Evolutionary conservation across 2,888 invertebrate genomes (phyloP).

Genomic region (Eristalinus aeneus): DNA sequence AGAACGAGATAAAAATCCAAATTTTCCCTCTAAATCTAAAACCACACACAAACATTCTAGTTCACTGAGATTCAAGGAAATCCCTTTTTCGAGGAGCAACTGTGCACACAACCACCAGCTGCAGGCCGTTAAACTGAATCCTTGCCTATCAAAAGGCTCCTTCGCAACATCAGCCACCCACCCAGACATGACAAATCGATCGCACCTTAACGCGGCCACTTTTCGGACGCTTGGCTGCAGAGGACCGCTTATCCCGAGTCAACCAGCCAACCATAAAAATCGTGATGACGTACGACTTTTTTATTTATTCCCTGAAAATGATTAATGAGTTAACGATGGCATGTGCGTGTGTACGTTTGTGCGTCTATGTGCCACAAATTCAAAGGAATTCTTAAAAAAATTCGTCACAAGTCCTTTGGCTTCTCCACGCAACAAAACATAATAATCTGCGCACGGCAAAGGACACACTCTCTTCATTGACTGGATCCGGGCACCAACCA

Average conservation of each 20-base stretch:
- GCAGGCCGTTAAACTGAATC: slow-evolving; percentile 31
- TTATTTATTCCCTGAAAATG: slow-evolving; percentile 58
- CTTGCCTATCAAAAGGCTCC: slow-evolving; percentile 10
- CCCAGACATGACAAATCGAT: slow-evolving; percentile 68
- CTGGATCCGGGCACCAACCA: slow-evolving; percentile 11
- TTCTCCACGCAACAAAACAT: slow-evolving; percentile 66
- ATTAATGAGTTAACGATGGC: slow-evolving; percentile 65
- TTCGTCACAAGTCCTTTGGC: slow-evolving; percentile 70
- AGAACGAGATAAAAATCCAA: no score
- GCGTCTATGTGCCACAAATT: slow-evolving; percentile 16
- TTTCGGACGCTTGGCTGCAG: not conserved
- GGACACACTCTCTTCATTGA: slow-evolving; percentile 30
- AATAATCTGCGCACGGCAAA: slow-evolving; percentile 56
- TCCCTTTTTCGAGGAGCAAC: not conserved
- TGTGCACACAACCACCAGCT: slow-evolving; percentile 32
- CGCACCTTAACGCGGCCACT: slow-evolving; percentile 55
- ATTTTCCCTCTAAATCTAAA: not conserved
- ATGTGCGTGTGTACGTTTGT: slow-evolving; percentile 15
- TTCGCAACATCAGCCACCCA: slow-evolving; percentile 55
- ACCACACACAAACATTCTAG: not conserved
- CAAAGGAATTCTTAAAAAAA: slow-evolving; percentile 36
- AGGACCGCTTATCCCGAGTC: slow-evolving; percentile 27
- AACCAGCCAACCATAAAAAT: slow-evolving; percentile 65
- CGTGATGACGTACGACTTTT: slow-evolving; percentile 62
- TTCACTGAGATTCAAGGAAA: not conserved